Evolutionary conservation across 2,888 invertebrate species (phyloP).

Genomic region (Melangyna quadrimaculata): DNA sequence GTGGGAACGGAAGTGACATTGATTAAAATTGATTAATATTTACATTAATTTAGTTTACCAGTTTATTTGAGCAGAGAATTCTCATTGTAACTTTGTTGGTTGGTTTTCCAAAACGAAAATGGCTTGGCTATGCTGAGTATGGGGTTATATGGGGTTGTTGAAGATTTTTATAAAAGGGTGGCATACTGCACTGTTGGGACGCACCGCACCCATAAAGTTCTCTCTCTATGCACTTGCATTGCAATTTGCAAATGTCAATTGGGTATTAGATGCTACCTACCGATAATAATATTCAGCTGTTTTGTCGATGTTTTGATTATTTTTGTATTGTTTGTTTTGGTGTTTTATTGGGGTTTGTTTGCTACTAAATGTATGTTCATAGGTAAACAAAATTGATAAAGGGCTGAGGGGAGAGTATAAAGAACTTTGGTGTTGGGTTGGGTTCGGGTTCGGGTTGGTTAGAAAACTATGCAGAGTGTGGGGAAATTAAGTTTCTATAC

Average conservation of each 20-base stretch:
- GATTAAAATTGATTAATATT: constrained; percentile 72
- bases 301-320: constrained; percentile 62
- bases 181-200: background rate
- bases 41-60: constrained; percentile 71
- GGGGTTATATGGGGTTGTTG: background rate
- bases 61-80: constrained; percentile 64
- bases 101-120: background rate
- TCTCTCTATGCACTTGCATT: constrained; percentile 42
- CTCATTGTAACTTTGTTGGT: constrained; percentile 34
- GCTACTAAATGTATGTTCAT: background rate
- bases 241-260: constrained; percentile 71
- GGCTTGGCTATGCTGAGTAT: background rate
- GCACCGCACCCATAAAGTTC: constrained; percentile 6
- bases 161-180: background rate
- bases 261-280: constrained; percentile 60
- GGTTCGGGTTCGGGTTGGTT: background rate
- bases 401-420: background rate
- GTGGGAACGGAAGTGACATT: constrained; percentile 64
- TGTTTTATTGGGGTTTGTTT: constrained; percentile 36
- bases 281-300: constrained; percentile 66
- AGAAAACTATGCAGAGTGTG: background rate
- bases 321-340: constrained; percentile 39
- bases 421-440: too few relatives aligned
- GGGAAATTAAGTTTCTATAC: constrained; percentile 38
- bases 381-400: background rate